A percentile compares a stretch with the other conserved stretches of the same genome.
phyloP scores from a whole-genome alignment of 1,140 invertebrate genomes.

The Eubasilissa regina region DNA sequence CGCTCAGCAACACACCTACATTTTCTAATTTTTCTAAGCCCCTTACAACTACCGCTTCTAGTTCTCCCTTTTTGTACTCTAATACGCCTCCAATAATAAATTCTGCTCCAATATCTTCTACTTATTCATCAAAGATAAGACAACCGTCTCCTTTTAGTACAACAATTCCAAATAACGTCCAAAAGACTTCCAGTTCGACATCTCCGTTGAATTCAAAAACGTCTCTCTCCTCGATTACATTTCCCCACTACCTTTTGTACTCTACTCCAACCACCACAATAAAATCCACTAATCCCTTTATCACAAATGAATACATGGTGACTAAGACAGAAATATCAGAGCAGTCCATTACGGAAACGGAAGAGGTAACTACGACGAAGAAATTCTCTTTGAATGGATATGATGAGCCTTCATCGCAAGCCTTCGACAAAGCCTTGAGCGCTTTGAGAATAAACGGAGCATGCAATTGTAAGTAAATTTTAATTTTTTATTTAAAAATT shows the following conservation, averaged over 20 bases:
- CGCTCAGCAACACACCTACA: constrained; percentile 19
- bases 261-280: constrained; percentile 37
- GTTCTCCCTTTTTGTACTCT: constrained; percentile 24
- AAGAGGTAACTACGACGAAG: constrained; percentile 70
- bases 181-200: constrained; percentile 22
- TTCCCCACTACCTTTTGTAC: constrained; percentile 42
- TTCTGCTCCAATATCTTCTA: constrained; percentile 22
- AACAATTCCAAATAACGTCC: background rate
- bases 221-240: constrained; percentile 19
- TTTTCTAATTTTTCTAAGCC: constrained; percentile 22
- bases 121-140: constrained; percentile 12
- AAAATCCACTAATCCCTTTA: constrained; percentile 53
- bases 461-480: constrained; percentile 42
- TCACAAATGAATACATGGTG: constrained; percentile 56
- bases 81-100: constrained; percentile 3
- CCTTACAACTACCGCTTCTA: constrained; percentile 9
- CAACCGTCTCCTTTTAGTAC: constrained; percentile 42
- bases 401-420: constrained; percentile 36
- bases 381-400: constrained; percentile 67
- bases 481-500: constrained; percentile 6
- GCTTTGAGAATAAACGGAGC: constrained; percentile 49
- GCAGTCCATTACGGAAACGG: constrained; percentile 67
- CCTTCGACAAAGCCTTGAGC: constrained; percentile 24
- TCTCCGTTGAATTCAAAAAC: constrained; percentile 18
- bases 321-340: constrained; percentile 64